Evolutionary conservation across 2,888 invertebrate species (phyloP), one percentile per base, ranked within the genome.

Genomic region (Lypha dubia): DNA sequence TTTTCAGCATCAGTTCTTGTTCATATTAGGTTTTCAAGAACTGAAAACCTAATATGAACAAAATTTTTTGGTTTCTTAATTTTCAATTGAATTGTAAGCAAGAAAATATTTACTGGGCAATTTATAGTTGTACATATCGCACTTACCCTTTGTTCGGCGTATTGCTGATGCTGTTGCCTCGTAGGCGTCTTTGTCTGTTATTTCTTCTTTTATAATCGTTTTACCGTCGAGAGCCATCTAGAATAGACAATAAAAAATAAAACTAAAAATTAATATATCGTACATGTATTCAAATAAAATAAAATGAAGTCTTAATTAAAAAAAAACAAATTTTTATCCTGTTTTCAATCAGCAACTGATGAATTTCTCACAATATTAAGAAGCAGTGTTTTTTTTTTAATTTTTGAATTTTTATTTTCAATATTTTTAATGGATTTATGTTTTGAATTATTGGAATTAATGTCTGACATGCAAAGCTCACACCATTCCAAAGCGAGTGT

Each of bases 161-260:
- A 87, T 87, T 67, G 87, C 87, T 75, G 89, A 90, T 87, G 90
- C 88, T 86, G 91, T 87, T 49, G 91, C 89, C 87, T 92, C 92
- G 86, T 92, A 92, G 81, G 90, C 89, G 89, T 94, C 94, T 89
- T 94, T 94, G 81, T 94, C 94, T 49, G 93, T 93, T 81, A 92
- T 92, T 91, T 94, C 94, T 90, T 94, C 94, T 91, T 94, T 94
- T 87, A 94, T 94, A 88, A 94, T 94, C 86, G 93, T 90, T 91
- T 94, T 94, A 74, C 94, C 93, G 91, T 94, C 94, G 93, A 94
- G 94, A 88, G 93, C 93, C 92, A 92, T 93, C 94, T 94, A 91
- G 22, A 90, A 89, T 86, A 51, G 0, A 67, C 35, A 70, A 73
- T 11, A 77, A 65, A 46, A 17, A 46, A 28, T 9, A 8, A 28